A percentile compares a stretch with the other conserved stretches of the same genome.
These are phyloP conservation scores for Vultur gryphus DNA, from an alignment of 2,797 vertebrate species.

Conservation along the genomic window DNA sequence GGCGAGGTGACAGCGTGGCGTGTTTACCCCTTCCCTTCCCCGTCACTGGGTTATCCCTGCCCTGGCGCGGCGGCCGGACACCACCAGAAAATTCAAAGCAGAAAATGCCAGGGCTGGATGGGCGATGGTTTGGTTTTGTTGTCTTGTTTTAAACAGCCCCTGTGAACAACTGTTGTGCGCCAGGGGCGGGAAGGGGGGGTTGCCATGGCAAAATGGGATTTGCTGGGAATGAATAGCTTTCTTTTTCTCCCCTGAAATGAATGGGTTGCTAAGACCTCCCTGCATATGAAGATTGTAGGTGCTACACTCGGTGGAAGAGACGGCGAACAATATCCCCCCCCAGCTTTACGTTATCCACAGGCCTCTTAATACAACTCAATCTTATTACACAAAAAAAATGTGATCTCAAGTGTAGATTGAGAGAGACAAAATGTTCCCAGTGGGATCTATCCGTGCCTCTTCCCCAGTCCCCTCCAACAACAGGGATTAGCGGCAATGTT, in stretches of 20 bases:
- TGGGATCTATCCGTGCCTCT: neutral
- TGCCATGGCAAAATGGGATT: conserved; percentile 69
- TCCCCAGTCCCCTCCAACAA: conserved; percentile 10
- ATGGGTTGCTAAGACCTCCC: conserved; percentile 59
- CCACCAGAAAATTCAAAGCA: neutral
- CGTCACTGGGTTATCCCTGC: neutral
- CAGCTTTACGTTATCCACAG: neutral
- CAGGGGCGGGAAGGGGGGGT: conserved; percentile 17
- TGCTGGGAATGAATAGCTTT: conserved; percentile 58
- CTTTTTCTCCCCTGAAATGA: conserved; percentile 49
- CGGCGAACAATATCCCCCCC: neutral
- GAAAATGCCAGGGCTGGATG: neutral
- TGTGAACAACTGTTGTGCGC: conserved; percentile 16
- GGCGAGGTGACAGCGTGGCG: accelerated
- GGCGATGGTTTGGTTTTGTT: neutral
- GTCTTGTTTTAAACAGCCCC: neutral
- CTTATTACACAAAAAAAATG: conserved; percentile 27
- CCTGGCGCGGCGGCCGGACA: neutral
- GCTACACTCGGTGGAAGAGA: neutral
- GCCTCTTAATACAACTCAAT: conserved; percentile 26
- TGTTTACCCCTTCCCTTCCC: neutral
- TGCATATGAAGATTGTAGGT: conserved; percentile 6
- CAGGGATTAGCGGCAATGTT: conserved; percentile 49
- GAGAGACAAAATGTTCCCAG: conserved; percentile 47
- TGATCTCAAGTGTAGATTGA: conserved; percentile 40